Base-by-base conservation (phyloP, 1,140 invertebrate species). In the fruit fly (Drosophila melanogaster) region DNA sequence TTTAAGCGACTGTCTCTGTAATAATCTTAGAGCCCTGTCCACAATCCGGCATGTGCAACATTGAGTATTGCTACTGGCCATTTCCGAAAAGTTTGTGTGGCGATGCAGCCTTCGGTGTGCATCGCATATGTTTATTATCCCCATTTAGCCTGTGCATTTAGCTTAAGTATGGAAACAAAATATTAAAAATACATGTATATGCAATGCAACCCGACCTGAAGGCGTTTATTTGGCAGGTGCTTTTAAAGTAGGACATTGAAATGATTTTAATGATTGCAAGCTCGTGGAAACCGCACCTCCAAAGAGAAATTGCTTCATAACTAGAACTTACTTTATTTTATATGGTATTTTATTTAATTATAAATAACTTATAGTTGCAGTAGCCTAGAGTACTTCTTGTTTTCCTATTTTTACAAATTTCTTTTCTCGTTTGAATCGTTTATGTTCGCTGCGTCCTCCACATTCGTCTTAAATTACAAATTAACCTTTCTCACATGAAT, bases 281-380 rank as follows among this genome's bases (percentile, higher is more conserved):
- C 11, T 38, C 37, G 14, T 38, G 14, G 1, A 12, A 26, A 3
- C 46, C 6, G 6, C 26, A 26, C 12, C n/a, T 10, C 10, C 46
- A 37, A 30, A 47, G n/a, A 8, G 0, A 56, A 38, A 30, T 37
- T 19, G 7, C 14, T 47, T 11, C 0, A 47, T 11, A 69, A 67
- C 60, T 50, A 56, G 10, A 57, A 41, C 59, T 56, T 62, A 66
- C 38, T 76, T 64, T 87, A 86, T 83, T 89, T 89, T 77, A 70
- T 89, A 78, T 84, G 17, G 56, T 86, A 86, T 89, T 87, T 89
- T 90, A 84, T 90, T 89, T 90, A 89, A 84, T 89, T 90, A 89
- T 89, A 89, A 89, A 89, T 89, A 90, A 89, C 84, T 89, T 89
- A 89, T 72, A 72, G 76, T 78, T 78, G 53, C 58, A 44, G 60